A percentile compares a stretch with the other conserved stretches of the same genome.
Evolutionary conservation across 2,888 invertebrate genomes (phyloP).

Genomic region (Hypselothyrea guttata): DNA sequence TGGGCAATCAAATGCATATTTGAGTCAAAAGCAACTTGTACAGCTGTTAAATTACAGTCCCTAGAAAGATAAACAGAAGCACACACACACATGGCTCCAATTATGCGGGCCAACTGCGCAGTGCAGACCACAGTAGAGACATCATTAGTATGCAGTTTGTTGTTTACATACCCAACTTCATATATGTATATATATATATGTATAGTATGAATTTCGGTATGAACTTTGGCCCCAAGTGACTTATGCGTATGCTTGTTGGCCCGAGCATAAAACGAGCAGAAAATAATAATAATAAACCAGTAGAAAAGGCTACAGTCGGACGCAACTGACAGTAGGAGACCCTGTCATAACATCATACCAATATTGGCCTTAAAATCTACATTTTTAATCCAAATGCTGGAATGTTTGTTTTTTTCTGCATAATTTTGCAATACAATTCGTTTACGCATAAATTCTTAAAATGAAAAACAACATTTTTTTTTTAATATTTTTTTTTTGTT

Average conservation of each 20-base stretch:
- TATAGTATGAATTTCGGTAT: slow-evolving; percentile 29
- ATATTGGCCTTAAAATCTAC: no score
- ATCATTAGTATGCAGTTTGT: slow-evolving; percentile 60
- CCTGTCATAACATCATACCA: no score
- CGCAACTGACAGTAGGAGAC: no score
- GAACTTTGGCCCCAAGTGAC: slow-evolving; percentile 52
- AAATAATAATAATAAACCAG: background rate
- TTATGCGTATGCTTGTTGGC: slow-evolving; percentile 21
- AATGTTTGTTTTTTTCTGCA: no score
- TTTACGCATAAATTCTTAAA: no score
- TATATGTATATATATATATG: slow-evolving; percentile 9
- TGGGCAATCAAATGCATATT: slow-evolving; percentile 17
- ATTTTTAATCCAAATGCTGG: no score
- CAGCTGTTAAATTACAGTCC: slow-evolving; percentile 28
- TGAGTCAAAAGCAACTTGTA: slow-evolving; percentile 1
- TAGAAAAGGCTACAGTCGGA: no score
- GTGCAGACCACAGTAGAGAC: slow-evolving; percentile 54
- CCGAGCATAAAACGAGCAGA: slow-evolving; percentile 10
- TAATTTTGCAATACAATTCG: no score
- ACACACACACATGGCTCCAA: slow-evolving; percentile 22
- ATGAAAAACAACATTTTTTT: no score
- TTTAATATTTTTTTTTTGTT: no score
- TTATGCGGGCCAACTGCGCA: slow-evolving; percentile 46
- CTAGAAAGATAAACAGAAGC: slow-evolving; percentile 34
- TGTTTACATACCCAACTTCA: slow-evolving; percentile 39